Evolutionary conservation across 2,888 invertebrate genomes (phyloP), one percentile per base, ranked within the genome.

Genomic region (Listrodromus nycthemerus): DNA sequence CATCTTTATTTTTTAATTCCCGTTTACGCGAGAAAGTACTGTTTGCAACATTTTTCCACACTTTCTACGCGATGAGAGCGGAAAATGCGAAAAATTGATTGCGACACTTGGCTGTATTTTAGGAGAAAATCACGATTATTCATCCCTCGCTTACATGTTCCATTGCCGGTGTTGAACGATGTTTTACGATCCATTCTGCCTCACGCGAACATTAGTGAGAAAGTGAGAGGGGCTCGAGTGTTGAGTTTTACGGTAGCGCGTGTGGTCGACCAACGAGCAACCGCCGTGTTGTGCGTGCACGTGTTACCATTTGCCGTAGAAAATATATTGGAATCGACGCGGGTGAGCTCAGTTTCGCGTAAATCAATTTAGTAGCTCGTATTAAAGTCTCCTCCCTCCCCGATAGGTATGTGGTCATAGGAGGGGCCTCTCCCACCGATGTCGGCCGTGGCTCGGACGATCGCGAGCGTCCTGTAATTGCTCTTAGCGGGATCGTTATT

Each of bases 351-450:
- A 75, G 41, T 75, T 78, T 70, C 58, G 55, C 83, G 78, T 88
- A 88, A 88, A 88, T 88, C 85, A 87, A 87, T 88, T 88, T 84
- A 78, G 74, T 55, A 27, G 78, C 63, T 24, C 33, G 70, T 78
- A 70, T 63, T 78, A 55, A 70, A 33, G 78, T 78, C 70, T 52
- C 63, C 70, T 69, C n/a, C 19, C 19, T 69, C n/a, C 19, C 21
- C 70, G n/a, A 55, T 66, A 50, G 45, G 30, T 66, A 63, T 82
- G 81, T 82, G 70, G 79, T 50, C 73, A 63, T 74, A 65, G 33
- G 37, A 50, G 33, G 61, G 52, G 71, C 41, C 41, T 41, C 65
- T 52, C 48, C n/a, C n/a, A n/a, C n/a, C 78, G 33, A 79, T 79
- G 71, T 71, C 70, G 79, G 52, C 52, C 50, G 71, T 37, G 61